Evolutionary conservation across 2,888 invertebrate species (phyloP).

Genomic region (Parochlus steinenii): DNA sequence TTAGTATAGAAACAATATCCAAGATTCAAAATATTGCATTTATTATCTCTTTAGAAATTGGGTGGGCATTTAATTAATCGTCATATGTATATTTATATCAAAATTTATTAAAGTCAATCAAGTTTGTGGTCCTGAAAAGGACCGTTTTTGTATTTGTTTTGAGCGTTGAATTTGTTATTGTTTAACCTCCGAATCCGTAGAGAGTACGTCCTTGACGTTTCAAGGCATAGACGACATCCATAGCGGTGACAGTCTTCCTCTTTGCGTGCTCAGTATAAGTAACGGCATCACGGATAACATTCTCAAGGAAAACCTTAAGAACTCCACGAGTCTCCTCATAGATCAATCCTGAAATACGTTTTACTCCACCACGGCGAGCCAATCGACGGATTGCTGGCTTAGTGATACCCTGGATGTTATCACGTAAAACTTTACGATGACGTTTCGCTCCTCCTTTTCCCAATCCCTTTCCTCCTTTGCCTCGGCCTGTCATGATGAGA

Average conservation of each 20-base stretch:
- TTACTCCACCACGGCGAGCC: conserved; percentile 34
- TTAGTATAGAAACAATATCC: not conserved
- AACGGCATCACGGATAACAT: too few species aligned
- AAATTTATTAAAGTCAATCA: too few species aligned
- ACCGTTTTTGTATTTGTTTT: conserved; percentile 1
- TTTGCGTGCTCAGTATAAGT: too few species aligned
- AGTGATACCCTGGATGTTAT: too few species aligned
- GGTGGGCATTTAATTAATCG: too few species aligned
- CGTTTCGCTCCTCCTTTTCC: conserved; percentile 71
- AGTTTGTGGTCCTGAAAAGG: too few species aligned
- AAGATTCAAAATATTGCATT: too few species aligned
- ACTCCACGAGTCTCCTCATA: too few species aligned
- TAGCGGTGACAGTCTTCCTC: conserved; percentile 73
- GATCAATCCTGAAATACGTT: too few species aligned
- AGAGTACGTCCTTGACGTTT: conserved; percentile 67
- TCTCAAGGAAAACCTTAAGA: too few species aligned
- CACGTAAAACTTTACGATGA: conserved; percentile 62
- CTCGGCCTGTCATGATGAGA: conserved; percentile 73
- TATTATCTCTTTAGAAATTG: too few species aligned
- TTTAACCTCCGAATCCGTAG: conserved; percentile 61
- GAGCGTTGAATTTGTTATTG: not conserved
- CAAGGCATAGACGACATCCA: conserved; percentile 77
- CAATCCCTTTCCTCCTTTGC: conserved; percentile 62
- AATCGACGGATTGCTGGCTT: conserved; percentile 5
- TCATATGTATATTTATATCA: too few species aligned